phyloP scores from a whole-genome alignment of 2,888 invertebrate species.

The Melanophora roralis region DNA sequence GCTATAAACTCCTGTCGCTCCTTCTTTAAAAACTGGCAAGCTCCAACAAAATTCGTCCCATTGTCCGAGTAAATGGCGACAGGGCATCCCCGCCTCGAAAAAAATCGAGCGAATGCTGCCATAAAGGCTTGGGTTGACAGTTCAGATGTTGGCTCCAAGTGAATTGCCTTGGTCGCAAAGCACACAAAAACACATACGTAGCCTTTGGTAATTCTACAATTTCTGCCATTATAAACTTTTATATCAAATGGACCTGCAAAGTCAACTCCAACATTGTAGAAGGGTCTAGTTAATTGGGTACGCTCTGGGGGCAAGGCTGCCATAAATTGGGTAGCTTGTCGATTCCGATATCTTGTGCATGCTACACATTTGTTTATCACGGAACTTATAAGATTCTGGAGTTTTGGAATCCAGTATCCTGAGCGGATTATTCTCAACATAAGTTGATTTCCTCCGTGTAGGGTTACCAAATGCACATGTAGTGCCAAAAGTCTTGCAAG shows the following conservation, averaged over 20 bases:
- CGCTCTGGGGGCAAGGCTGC: not conserved
- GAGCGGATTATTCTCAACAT: not conserved
- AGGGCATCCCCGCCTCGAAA: conserved; percentile 17
- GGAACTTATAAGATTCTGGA: not conserved
- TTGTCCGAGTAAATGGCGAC: conserved; percentile 26
- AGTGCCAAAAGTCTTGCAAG: not conserved
- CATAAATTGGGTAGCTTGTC: not conserved
- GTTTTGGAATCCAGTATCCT: not conserved
- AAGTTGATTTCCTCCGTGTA: not conserved
- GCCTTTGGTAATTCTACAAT: not conserved
- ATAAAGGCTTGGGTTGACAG: conserved; percentile 22
- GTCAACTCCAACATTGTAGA: not conserved
- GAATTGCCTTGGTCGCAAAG: conserved; percentile 14
- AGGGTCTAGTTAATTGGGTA: not conserved
- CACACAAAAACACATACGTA: not conserved
- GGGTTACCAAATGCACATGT: not conserved
- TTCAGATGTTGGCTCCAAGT: conserved; percentile 19
- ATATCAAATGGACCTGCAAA: no score
- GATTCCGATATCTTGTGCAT: not conserved
- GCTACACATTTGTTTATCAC: not conserved
- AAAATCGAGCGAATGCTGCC: conserved; percentile 20
- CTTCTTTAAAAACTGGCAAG: not conserved
- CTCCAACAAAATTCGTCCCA: conserved; percentile 21
- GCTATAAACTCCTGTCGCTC: not conserved
- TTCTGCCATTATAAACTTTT: no score